Conservation (phyloP, 2,888 invertebrate genomes). For the Spatulosminthurus flaviceps region DNA sequence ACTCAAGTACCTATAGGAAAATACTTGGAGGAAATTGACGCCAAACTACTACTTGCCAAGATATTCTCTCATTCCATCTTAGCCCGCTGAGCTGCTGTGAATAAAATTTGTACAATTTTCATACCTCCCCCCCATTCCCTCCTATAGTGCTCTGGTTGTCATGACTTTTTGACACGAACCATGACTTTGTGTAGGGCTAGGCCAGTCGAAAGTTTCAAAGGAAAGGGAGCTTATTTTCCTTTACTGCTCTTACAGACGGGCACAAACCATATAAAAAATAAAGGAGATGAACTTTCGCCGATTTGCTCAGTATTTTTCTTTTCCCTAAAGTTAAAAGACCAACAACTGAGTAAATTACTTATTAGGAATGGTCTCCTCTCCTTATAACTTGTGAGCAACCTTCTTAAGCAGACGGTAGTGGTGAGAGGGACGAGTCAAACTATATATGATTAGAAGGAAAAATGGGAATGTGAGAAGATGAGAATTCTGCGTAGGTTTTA, state of each 20-base stretch:
- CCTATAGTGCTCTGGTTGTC: not conserved
- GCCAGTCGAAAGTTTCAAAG: no score
- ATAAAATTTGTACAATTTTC: not conserved
- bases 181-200: no score
- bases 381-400: slow-evolving; percentile 1
- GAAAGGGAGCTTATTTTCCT: no score
- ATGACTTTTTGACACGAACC: no score
- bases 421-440: no score
- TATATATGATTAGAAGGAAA: not conserved
- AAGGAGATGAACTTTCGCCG: no score
- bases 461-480: not conserved
- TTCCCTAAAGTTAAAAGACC: slow-evolving; percentile 27
- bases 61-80: not conserved
- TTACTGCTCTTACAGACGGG: no score
- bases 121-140: not conserved
- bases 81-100: not conserved
- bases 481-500: slow-evolving; percentile 11
- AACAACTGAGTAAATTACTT: slow-evolving; percentile 37
- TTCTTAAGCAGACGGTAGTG: not conserved
- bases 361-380: not conserved
- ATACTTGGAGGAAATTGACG: no score
- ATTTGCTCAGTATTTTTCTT: not conserved
- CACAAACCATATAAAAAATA: no score
- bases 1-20: no score
- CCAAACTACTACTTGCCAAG: no score